These are phyloP conservation scores for Tragelaphus oryx DNA, from an alignment of 2,797 vertebrate genomes.

Conservation along the genomic window DNA sequence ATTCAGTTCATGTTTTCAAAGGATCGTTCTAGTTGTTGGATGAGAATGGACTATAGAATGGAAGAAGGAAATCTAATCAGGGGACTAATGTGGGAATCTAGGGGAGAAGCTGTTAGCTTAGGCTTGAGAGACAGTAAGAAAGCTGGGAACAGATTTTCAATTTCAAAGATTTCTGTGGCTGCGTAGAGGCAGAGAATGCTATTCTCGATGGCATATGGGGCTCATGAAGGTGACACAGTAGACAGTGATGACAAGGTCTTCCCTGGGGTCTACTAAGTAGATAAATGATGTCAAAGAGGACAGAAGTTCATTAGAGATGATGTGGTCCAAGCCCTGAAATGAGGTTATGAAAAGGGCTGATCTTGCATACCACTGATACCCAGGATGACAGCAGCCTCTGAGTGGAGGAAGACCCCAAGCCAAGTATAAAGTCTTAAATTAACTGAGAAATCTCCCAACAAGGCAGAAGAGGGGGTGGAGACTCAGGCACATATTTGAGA, in stretches of 20 bases:
- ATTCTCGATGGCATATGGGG: neutral
- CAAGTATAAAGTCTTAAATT: neutral
- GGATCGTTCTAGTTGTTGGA: neutral
- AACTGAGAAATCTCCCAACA: neutral
- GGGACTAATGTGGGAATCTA: neutral
- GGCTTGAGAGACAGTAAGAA: neutral
- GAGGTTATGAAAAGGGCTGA: neutral
- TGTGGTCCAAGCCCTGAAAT: neutral
- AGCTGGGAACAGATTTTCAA: neutral
- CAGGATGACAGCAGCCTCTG: neutral
- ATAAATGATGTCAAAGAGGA: neutral
- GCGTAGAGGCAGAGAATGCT: neutral
- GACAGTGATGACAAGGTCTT: neutral
- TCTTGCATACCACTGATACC: neutral
- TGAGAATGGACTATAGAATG: neutral
- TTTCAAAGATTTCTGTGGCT: neutral
- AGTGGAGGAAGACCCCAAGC: neutral
- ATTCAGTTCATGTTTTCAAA: neutral
- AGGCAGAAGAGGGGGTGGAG: neutral
- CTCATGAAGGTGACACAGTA: neutral
- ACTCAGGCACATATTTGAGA: neutral
- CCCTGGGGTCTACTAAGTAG: neutral
- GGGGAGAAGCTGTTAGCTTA: neutral
- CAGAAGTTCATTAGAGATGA: neutral
- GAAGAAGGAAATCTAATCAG: neutral